Evolutionary conservation across 2,888 invertebrate species (phyloP), one percentile per base, ranked within the genome.

Genomic region (Pristionchus mayeri): DNA sequence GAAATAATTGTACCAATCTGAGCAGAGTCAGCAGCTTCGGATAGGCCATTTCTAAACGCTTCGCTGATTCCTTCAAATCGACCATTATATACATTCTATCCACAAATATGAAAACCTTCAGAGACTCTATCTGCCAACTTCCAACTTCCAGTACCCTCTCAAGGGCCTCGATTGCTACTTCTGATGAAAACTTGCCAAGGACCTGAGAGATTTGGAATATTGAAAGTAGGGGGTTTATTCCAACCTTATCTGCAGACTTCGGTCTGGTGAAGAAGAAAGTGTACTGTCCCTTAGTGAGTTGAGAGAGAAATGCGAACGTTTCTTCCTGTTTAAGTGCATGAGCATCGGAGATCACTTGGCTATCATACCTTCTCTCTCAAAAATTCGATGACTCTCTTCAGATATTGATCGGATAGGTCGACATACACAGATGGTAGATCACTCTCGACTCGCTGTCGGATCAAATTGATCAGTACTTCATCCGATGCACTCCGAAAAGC

Each of bases 401-500:
- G 84, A 75, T 84, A 84, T 9, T 71, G 52, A 54, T 71, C 75
- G 6, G 63, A 24, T 27, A 84, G 24, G n/a, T 40, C 50, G 18
- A 48, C 67, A 6, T 27, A 34, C 34, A 40, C 40, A 2, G 57
- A 37, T 34, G 80, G 80, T 34, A 80, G 40, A 82, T 88, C 84
- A 21, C 48, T 83, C 24, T 85, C 18, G 24, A 90, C 37, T 44
- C 84, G 48, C 6, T 81, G 40, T 16, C 85, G 48, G 27, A 90
- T 85, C 50, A 63, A 34, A 34, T 86, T 86, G 52, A 86, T 78
- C 16, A 90, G 37, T 50, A 48, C 85, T 13, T 24, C 24, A 21
- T 90, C 87, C 37, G 86, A 88, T 9, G 88, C 85, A 13, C 67
- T 27, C 50, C 85, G 86, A 84, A 91, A 89, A 0, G 91, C 88